phyloP scores from a whole-genome alignment of 2,113 vertebrate species.

The Orycteropus afer region DNA sequence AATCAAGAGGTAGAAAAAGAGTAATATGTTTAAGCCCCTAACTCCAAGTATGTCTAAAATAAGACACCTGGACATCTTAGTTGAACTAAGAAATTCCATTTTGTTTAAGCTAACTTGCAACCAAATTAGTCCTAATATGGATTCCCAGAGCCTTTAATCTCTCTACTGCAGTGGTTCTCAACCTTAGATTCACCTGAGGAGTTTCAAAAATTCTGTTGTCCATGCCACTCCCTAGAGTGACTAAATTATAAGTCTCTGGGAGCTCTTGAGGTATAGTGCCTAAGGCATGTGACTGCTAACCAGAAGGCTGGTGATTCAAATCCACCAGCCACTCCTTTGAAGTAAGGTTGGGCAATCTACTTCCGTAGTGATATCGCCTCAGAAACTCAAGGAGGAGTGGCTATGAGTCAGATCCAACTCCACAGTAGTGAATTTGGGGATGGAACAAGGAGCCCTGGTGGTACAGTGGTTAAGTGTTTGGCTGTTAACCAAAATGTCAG shows the following conservation, averaged over 20 bases:
- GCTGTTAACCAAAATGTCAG: too few species aligned
- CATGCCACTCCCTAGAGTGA: neutral
- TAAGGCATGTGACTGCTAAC: neutral
- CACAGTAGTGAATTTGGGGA: too few species aligned
- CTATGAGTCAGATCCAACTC: neutral
- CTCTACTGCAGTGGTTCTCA: neutral
- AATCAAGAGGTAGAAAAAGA: neutral
- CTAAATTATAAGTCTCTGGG: neutral
- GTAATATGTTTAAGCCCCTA: neutral
- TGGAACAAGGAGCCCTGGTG: too few species aligned
- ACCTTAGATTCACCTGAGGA: neutral
- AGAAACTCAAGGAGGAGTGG: neutral
- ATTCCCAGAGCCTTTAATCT: neutral
- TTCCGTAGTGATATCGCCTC: neutral
- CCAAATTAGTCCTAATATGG: neutral
- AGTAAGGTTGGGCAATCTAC: neutral
- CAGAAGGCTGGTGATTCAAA: neutral
- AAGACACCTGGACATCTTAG: constrained; percentile 11
- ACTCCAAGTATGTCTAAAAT: constrained; percentile 26
- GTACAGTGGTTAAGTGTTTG: too few species aligned
- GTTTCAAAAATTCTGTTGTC: neutral
- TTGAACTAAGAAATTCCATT: neutral
- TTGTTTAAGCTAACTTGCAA: constrained; percentile 1
- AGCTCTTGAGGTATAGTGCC: neutral
- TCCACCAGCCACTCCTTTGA: neutral